Evolutionary conservation across 2,888 invertebrate genomes (phyloP).

Genomic region (Macrophya annulata): DNA sequence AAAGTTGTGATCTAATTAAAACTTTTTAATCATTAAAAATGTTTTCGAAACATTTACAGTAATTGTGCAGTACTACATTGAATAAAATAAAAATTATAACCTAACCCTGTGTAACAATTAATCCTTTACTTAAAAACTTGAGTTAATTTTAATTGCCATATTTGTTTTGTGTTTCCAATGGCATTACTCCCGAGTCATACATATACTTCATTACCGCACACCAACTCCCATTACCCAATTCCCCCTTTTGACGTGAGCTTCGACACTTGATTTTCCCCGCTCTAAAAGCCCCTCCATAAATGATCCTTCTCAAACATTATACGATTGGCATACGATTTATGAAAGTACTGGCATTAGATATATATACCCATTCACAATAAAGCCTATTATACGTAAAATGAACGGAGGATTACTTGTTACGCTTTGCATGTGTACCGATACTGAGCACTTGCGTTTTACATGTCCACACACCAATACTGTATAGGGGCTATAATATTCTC

Average conservation of each 20-base stretch:
- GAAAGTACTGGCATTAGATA: background rate
- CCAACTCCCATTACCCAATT: background rate
- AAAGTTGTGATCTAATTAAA: slow-evolving; percentile 33
- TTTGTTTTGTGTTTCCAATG: background rate
- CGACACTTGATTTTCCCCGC: background rate
- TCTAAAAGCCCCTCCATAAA: background rate
- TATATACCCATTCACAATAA: background rate
- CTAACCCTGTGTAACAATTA: background rate
- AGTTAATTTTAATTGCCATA: background rate
- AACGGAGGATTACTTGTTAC: slow-evolving; percentile 23
- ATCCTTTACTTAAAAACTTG: background rate
- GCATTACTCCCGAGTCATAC: background rate
- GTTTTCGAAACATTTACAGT: slow-evolving; percentile 2
- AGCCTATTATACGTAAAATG: slow-evolving; percentile 4
- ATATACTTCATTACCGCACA: background rate
- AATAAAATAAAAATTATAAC: background rate
- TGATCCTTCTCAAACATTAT: slow-evolving; percentile 39
- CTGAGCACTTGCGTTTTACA: background rate
- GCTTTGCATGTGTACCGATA: background rate
- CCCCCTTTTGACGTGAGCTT: background rate
- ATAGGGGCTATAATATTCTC: background rate
- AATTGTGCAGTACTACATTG: background rate
- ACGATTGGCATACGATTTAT: slow-evolving; percentile 31
- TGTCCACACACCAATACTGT: background rate
- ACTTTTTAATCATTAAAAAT: slow-evolving; percentile 15